Base-by-base conservation (phyloP, 2,797 vertebrate genomes). In the Parauchenoglanis punctatus region DNA sequence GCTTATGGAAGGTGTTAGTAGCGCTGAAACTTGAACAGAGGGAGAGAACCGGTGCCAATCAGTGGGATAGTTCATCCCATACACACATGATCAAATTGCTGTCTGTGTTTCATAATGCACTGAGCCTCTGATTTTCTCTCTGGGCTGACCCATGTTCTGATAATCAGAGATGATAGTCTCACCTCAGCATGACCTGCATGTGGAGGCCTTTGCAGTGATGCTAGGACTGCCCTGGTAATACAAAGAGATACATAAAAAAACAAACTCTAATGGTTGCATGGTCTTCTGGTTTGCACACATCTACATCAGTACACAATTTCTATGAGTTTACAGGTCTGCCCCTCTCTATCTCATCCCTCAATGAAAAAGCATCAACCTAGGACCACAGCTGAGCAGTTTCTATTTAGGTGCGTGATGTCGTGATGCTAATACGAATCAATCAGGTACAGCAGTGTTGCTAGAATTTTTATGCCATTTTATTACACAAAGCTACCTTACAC, bases 11-110 rank as follows among this genome's bases (percentile, higher is more conserved):
- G 63, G n/a, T 15, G 11, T 28, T 68, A 83, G 78, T 46, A 44
- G 23, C 63, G 44, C 46, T 83, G 59, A 68, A 68, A 83, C 28
- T 54, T 15, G 46, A 83, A 67, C 63, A 83, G 63, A 54, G 63
- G 8, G 40, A 52, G n/a, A 52, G 44, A 76, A 20, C 58, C 28
- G 56, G 23, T 85, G 84, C 40, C 59, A 63, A 85, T 23, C 81
- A 52, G 63, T 68, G 83, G 17, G 68, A 46, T 85, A 73, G 15
- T 46, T 82, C 40, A 82, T 75, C 83, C 70, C 8, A 4, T 63
- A 25, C 4, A 76, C 84, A 72, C 40, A 49, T 85, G 65, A 85
- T 85, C 84, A 77, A 75, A 85, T 85, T 54, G 40, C 58, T 20
- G 18, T 49, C 72, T 76, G 59, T 31, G 70, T 49, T 73, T 85